Percentiles rank a stretch among this genome's conserved stretches.
Evolutionary conservation across 2,797 vertebrate species (phyloP).

Genomic region (Melanotaenia pygmaea): DNA sequence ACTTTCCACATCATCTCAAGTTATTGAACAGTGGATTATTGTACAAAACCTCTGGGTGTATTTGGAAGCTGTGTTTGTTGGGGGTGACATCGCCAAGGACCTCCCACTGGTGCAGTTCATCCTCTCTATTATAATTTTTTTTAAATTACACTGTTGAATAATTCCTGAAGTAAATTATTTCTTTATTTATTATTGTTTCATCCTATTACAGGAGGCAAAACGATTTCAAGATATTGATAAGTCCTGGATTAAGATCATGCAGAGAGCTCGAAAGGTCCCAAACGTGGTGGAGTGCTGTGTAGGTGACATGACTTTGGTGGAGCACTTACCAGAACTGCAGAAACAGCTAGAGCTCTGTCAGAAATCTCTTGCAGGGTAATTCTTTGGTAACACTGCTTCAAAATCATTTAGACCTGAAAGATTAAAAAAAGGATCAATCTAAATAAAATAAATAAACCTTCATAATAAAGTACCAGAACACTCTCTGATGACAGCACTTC

Average conservation of each 20-base stretch:
- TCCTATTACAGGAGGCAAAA: slow-evolving; percentile 86
- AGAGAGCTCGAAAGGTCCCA: slow-evolving; percentile 86
- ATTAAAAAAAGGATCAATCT: background rate
- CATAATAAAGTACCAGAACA: too few species aligned
- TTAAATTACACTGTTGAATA: background rate
- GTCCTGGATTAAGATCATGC: slow-evolving; percentile 92
- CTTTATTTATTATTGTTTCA: background rate
- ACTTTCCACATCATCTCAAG: slow-evolving; percentile 88
- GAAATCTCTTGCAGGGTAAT: slow-evolving; percentile 93
- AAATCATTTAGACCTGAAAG: background rate
- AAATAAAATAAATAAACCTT: background rate
- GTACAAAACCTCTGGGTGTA: slow-evolving; percentile 95
- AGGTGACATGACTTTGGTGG: slow-evolving; percentile 87
- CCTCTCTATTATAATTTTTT: background rate
- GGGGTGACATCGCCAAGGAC: slow-evolving; percentile 93
- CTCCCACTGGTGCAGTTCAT: slow-evolving; percentile 87
- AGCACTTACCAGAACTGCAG: slow-evolving; percentile 87
- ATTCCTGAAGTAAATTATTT: background rate
- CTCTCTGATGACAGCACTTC: background rate
- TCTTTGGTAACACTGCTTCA: slow-evolving; percentile 2
- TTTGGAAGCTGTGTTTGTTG: slow-evolving; percentile 93
- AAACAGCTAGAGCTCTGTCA: slow-evolving; percentile 94
- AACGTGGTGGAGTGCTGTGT: slow-evolving; percentile 90
- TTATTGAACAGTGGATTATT: slow-evolving; percentile 92
- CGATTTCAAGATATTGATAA: slow-evolving; percentile 93